Evolutionary conservation across 2,113 vertebrate genomes (phyloP), one percentile per base, ranked within the genome.

Genomic region (Rhombomys opimus): DNA sequence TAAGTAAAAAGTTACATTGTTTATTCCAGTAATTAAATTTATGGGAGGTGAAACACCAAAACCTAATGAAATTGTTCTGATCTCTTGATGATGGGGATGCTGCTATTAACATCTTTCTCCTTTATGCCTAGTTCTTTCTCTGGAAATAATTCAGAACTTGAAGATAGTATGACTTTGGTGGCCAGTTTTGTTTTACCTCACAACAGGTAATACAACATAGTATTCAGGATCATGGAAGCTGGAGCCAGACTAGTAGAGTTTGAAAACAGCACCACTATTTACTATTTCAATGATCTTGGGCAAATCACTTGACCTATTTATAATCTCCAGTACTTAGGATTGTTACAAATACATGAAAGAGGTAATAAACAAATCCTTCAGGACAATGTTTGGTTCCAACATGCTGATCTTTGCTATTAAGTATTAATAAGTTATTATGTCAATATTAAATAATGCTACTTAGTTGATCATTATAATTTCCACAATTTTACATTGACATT

Each of bases 351-450:
- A 87, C 50, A 76, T 32, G 78, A 41, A 68, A 80, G 23, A n/a
- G 15, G 14, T 32, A 81, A 84, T 41, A 27, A 3, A 91, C 8
- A 76, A 88, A 93, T 38, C 10, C 77, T 27, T 94, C 50, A 90
- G 65, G 86, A 73, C 13, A 85, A 38, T 54, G 12, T 12, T 46
- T 73, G 72, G n/a, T 23, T 73, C 3, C 22, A 18, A 25, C 92
- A 23, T 52, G 76, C 41, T 92, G 70, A 13, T 20, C 65, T 90
- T 90, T 90, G n/a, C 59, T 95, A 86, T 73, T 95, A 41, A 63
- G 59, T 13, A 63, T 41, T 63, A 30, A 27, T 75, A 75, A 75
- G 38, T 13, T 70, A 73, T 87, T 63, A 57, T 57, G 94, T 92
- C 7, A 94, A 86, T 65, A 81, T 25, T 93, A 89, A 75, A 81